Conservation (phyloP, 2,797 vertebrate genomes). For the Parotocinclus haroldoi region DNA sequence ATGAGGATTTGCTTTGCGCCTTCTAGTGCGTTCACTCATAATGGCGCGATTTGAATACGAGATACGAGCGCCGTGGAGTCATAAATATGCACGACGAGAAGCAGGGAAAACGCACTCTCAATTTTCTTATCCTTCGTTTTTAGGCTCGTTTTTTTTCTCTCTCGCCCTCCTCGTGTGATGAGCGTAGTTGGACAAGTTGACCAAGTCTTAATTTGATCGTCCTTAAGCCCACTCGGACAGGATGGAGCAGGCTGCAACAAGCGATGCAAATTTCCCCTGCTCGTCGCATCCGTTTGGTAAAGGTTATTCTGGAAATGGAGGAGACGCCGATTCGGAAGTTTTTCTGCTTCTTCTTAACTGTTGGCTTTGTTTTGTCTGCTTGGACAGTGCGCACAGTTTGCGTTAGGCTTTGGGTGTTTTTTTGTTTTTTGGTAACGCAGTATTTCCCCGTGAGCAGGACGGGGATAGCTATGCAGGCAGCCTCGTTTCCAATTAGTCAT, state of each 20-base stretch:
- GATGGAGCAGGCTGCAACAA: constrained; percentile 16
- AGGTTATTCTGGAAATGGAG: constrained; percentile 6
- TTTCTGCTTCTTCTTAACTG: not conserved
- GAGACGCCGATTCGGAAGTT: not conserved
- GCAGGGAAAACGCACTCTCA: constrained; percentile 38
- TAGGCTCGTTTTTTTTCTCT: not conserved
- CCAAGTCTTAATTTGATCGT: constrained; percentile 44
- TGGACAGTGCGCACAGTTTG: too few species aligned
- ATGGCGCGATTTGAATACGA: constrained; percentile 67
- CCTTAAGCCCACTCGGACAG: constrained; percentile 24
- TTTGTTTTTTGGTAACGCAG: not conserved
- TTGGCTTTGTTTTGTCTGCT: too few species aligned
- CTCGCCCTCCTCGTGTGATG: constrained; percentile 23
- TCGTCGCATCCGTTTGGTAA: constrained; percentile 36
- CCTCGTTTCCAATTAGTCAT: constrained; percentile 68
- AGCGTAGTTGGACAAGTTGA: constrained; percentile 45
- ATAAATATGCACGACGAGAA: constrained; percentile 69
- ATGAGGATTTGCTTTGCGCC: constrained; percentile 36
- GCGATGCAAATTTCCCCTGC: constrained; percentile 13
- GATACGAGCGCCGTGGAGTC: constrained; percentile 69
- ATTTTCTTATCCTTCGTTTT: too few species aligned
- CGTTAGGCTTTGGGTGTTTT: constrained; percentile 12
- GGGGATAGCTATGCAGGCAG: constrained; percentile 50
- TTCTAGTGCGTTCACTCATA: constrained; percentile 18
- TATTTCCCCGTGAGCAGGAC: constrained; percentile 31